phyloP scores from a whole-genome alignment of 1,140 invertebrate genomes.

The Dinoponera quadriceps region DNA sequence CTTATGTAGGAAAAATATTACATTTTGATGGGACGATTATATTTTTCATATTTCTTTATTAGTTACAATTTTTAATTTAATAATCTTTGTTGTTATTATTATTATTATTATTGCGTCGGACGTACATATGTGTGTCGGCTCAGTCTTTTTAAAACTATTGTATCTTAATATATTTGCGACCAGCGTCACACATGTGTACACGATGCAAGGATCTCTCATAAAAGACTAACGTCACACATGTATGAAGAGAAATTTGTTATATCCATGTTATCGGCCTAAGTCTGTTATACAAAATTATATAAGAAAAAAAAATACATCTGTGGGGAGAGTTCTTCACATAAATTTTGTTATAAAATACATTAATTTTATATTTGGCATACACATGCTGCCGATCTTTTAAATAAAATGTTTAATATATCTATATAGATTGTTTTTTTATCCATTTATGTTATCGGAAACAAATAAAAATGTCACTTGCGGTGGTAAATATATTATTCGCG shows the following conservation, averaged over 20 bases:
- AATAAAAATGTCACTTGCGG: not conserved
- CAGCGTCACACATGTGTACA: too few species aligned
- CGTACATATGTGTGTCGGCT: not conserved
- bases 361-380: not conserved
- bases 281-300: too few species aligned
- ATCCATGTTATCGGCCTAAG: too few species aligned
- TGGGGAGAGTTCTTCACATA: too few species aligned
- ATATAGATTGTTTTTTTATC: not conserved
- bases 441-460: not conserved
- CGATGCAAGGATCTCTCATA: too few species aligned
- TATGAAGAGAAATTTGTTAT: too few species aligned
- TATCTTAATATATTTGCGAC: too few species aligned
- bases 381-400: not conserved
- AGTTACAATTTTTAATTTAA: not conserved
- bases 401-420: constrained; percentile 41
- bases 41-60: not conserved
- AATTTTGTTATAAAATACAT: too few species aligned
- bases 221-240: too few species aligned
- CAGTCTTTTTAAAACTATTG: not conserved
- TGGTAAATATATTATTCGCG: not conserved
- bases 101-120: not conserved
- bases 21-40: too few species aligned
- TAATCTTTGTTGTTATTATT: not conserved
- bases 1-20: too few species aligned
- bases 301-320: too few species aligned